phyloP scores from a whole-genome alignment of 1,140 invertebrate species.

The Antheraea mylitta region DNA sequence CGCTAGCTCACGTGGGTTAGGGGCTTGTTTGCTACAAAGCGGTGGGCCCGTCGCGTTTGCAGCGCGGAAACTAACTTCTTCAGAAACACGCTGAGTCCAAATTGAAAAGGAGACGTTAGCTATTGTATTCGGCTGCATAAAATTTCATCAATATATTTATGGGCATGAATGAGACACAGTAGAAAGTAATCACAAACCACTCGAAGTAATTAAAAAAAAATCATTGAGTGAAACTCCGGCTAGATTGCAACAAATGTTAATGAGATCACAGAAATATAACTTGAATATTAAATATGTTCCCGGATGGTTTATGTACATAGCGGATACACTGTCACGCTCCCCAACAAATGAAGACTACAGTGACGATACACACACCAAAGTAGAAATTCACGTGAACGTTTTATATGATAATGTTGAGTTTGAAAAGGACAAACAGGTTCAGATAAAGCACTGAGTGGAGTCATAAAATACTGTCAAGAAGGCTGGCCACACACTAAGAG shows the following conservation, averaged over 20 bases:
- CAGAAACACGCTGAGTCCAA: conserved; percentile 5
- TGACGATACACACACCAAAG: conserved; percentile 16
- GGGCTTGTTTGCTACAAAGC: no score
- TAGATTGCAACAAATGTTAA: conserved; percentile 4
- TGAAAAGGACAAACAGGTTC: conserved; percentile 13
- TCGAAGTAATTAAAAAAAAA: conserved; percentile 12
- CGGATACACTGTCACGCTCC: no score
- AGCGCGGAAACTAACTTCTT: neutral
- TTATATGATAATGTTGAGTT: no score
- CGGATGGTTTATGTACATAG: conserved; percentile 62
- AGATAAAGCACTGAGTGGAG: conserved; percentile 8
- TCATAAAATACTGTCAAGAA: no score
- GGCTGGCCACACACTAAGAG: no score
- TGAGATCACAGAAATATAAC: no score
- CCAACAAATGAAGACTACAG: conserved; percentile 21
- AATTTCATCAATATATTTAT: no score
- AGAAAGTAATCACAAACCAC: conserved; percentile 14
- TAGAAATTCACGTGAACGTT: conserved; percentile 16
- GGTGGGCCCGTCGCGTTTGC: conserved; percentile 10
- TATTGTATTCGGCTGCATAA: no score
- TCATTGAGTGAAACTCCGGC: conserved; percentile 1
- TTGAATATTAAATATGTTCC: conserved; percentile 10
- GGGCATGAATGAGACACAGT: neutral
- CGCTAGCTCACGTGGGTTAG: no score
- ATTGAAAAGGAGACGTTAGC: conserved; percentile 11